Evolutionary conservation across 2,113 vertebrate species (phyloP).

Genomic region (Stegostoma tigrinum): DNA sequence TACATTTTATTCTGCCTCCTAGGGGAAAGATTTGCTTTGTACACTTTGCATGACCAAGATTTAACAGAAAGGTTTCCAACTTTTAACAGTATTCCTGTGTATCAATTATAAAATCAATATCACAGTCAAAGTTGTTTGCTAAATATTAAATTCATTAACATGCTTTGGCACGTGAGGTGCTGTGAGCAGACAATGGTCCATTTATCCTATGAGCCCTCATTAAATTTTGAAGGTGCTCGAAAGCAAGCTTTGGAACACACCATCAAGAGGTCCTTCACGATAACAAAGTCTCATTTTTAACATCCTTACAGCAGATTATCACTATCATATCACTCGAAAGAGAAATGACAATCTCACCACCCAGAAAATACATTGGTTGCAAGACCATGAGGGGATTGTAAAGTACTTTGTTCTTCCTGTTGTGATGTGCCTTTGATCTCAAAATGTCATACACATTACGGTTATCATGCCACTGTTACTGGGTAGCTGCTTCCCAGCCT

Average conservation of each 20-base stretch:
- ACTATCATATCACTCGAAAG: constrained; percentile 31
- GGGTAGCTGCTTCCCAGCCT: not conserved
- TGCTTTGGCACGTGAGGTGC: not conserved
- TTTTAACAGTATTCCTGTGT: not conserved
- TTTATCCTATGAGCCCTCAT: not conserved
- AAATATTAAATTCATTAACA: not conserved
- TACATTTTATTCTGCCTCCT: not conserved
- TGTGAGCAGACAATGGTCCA: not conserved
- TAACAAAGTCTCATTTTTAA: not conserved
- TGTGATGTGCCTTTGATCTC: constrained; percentile 33
- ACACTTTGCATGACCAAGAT: too few species aligned
- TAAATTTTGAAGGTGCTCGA: not conserved
- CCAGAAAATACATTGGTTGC: constrained; percentile 25
- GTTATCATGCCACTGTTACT: not conserved
- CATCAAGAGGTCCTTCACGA: constrained; percentile 7
- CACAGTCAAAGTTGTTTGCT: not conserved
- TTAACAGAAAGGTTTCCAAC: not conserved
- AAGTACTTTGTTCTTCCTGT: constrained; percentile 28
- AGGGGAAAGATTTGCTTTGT: not conserved
- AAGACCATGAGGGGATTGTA: constrained; percentile 15
- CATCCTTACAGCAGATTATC: constrained; percentile 22
- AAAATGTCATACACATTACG: not conserved
- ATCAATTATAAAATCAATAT: not conserved
- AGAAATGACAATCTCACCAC: constrained; percentile 13
- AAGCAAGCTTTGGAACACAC: not conserved